These are phyloP conservation scores for Aradophagus sp. DNA, from an alignment of 1,140 invertebrate species.

Conservation along the genomic window DNA sequence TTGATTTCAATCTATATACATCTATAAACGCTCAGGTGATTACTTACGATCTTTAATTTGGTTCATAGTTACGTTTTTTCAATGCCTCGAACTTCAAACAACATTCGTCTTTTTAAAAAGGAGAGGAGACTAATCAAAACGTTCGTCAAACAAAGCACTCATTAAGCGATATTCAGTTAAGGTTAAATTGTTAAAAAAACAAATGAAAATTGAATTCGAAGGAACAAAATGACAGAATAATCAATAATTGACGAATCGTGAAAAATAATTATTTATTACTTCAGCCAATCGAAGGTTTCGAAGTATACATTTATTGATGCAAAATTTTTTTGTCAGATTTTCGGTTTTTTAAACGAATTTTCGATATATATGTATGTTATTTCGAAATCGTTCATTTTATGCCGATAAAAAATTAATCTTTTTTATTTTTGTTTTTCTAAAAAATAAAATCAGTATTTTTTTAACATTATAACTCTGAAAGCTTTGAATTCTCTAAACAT, in stretches of 20 bases:
- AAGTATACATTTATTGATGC: not conserved
- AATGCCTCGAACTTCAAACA: slow-evolving; percentile 1
- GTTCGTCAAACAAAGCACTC: slow-evolving; percentile 56
- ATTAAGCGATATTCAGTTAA: slow-evolving; percentile 47
- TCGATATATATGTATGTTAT: too few relatives aligned
- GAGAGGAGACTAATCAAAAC: not conserved
- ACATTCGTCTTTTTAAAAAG: too few relatives aligned
- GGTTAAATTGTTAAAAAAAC: slow-evolving; percentile 56
- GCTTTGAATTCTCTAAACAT: too few relatives aligned
- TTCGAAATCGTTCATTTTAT: too few relatives aligned
- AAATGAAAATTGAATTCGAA: slow-evolving; percentile 20
- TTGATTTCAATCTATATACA: too few relatives aligned
- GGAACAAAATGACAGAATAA: slow-evolving; percentile 18
- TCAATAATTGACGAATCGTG: slow-evolving; percentile 32
- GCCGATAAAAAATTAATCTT: too few relatives aligned
- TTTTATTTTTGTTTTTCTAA: too few relatives aligned
- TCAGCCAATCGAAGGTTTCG: not conserved
- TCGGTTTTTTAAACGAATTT: too few relatives aligned
- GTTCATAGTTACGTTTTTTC: slow-evolving; percentile 15
- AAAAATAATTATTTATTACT: not conserved
- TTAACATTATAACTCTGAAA: too few relatives aligned
- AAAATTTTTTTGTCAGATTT: too few relatives aligned
- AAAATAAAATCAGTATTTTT: too few relatives aligned
- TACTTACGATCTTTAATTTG: slow-evolving; percentile 43
- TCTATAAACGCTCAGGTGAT: too few relatives aligned